phyloP scores from a whole-genome alignment of 2,113 vertebrate genomes.

The Amia ocellicauda region DNA sequence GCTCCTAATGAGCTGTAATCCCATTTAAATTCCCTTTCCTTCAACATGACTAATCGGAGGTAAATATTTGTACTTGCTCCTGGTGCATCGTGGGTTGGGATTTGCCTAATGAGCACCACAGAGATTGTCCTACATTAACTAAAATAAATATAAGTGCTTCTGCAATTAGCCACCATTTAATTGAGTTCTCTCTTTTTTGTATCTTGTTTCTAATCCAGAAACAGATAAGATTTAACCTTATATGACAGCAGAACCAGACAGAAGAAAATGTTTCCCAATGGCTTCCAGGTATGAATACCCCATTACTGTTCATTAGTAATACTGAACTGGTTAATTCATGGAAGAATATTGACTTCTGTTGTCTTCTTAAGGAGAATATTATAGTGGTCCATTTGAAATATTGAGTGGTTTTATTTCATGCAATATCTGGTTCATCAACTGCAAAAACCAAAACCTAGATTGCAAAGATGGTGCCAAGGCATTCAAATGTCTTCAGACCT shows the following conservation, averaged over 20 bases:
- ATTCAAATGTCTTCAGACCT: too few relatives aligned
- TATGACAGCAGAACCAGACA: background rate
- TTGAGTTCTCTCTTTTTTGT: background rate
- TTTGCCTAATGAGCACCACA: background rate
- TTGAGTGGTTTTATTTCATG: too few relatives aligned
- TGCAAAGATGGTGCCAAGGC: too few relatives aligned
- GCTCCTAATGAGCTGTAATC: conserved; percentile 26
- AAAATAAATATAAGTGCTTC: conserved; percentile 23
- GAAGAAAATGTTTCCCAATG: too few relatives aligned
- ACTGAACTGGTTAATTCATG: too few relatives aligned
- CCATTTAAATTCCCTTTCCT: conserved; percentile 5
- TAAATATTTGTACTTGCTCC: conserved; percentile 20
- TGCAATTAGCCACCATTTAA: conserved; percentile 17
- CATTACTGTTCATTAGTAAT: too few relatives aligned
- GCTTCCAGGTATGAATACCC: too few relatives aligned
- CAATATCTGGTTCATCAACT: too few relatives aligned
- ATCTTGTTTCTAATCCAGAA: background rate
- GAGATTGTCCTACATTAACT: conserved; percentile 15
- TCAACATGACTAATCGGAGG: conserved; percentile 24
- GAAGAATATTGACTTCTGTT: too few relatives aligned
- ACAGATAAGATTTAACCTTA: background rate
- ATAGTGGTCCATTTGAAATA: too few relatives aligned
- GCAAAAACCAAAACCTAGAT: too few relatives aligned
- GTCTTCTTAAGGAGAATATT: too few relatives aligned
- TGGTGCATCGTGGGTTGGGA: background rate